Conservation (phyloP, 2,113 vertebrate genomes). For the Ardeotis arabs region DNA sequence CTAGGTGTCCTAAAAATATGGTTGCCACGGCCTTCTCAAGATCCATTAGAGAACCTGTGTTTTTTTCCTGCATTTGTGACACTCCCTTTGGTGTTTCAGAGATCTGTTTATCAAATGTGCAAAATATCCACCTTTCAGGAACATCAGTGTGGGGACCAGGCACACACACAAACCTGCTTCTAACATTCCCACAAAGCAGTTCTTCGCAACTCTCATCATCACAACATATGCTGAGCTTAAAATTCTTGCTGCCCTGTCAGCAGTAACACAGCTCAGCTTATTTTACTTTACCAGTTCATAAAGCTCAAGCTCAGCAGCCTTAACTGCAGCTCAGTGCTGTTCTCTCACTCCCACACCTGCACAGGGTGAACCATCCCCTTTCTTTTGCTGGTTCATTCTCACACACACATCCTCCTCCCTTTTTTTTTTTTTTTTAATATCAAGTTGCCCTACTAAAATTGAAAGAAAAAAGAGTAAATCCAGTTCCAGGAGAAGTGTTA, state of each 20-base stretch:
- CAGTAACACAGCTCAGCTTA: background rate
- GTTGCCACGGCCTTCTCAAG: background rate
- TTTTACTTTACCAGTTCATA: background rate
- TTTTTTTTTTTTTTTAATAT: too few relatives aligned
- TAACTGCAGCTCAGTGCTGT: background rate
- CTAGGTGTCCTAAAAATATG: background rate
- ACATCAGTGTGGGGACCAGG: rapidly evolving
- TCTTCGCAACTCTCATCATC: background rate
- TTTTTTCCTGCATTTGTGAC: background rate
- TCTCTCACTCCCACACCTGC: background rate
- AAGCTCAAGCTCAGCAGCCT: background rate
- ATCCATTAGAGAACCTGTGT: background rate
- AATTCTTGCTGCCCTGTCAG: background rate
- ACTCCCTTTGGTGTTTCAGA: background rate
- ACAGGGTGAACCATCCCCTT: background rate
- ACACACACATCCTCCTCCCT: background rate
- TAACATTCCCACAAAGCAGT: background rate
- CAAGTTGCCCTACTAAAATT: background rate
- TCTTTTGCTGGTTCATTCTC: background rate
- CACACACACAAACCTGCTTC: background rate
- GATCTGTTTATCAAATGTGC: rapidly evolving
- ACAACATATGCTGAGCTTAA: background rate
- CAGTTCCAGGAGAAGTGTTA: background rate
- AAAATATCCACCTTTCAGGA: background rate
- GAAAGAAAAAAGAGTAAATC: background rate